phyloP scores from a whole-genome alignment of 2,888 invertebrate genomes.

The Standfussiana lucernea region DNA sequence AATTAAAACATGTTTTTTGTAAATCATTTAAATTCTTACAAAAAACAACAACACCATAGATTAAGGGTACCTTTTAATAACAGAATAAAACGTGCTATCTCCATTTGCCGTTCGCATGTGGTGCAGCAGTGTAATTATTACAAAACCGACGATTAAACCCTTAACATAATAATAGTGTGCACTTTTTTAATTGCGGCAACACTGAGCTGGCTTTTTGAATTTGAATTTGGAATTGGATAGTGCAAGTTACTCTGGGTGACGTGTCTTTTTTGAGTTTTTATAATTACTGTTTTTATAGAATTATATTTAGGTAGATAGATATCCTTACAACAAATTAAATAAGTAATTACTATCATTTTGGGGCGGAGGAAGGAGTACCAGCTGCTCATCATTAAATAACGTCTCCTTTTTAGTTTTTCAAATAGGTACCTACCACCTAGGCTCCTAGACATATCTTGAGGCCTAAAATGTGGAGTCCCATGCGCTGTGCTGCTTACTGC shows the following conservation, averaged over 20 bases:
- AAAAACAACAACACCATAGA: conserved; percentile 26
- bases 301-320: conserved; percentile 13
- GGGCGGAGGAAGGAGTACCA: conserved; percentile 3
- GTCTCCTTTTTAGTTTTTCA: neutral
- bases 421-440: neutral
- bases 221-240: conserved; percentile 63
- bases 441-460: neutral
- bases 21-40: neutral
- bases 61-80: conserved; percentile 49
- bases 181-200: conserved; percentile 81
- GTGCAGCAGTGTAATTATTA: conserved; percentile 74
- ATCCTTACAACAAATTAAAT: conserved; percentile 10
- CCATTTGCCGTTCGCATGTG: conserved; percentile 71
- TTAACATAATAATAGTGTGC: conserved; percentile 81
- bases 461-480: neutral
- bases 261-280: conserved; percentile 21
- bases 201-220: conserved; percentile 64
- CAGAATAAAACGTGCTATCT: conserved; percentile 69
- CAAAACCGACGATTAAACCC: conserved; percentile 75
- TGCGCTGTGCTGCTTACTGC: neutral
- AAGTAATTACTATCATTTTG: conserved; percentile 19
- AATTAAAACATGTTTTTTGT: neutral
- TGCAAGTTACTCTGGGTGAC: conserved; percentile 30
- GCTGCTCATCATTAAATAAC: conserved; percentile 25
- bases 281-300: conserved; percentile 53